Conservation (phyloP, 2,797 vertebrate species). For the Steatocranus sp. region DNA sequence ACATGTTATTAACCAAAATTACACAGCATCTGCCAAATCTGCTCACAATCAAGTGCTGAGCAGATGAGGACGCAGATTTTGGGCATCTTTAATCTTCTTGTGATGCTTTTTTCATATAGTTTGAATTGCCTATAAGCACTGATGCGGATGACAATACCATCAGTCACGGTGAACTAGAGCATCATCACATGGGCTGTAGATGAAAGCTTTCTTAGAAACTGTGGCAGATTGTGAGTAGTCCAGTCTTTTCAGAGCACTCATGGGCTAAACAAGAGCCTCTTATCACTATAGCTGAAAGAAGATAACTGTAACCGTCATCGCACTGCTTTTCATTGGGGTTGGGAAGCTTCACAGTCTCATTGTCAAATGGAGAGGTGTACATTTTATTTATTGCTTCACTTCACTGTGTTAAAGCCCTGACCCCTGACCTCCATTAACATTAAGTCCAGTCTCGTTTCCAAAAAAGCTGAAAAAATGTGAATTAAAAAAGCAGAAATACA, state of each 20-base stretch:
- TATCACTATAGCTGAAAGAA: not conserved
- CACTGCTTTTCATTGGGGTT: not conserved
- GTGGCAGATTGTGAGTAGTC: not conserved
- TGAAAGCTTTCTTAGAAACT: not conserved
- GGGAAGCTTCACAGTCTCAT: not conserved
- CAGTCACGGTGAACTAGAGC: not conserved
- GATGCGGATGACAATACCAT: not conserved
- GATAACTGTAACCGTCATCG: fast-evolving
- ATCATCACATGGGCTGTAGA: not conserved
- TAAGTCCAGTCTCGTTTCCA: not conserved
- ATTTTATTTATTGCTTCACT: not conserved
- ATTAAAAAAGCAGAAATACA: not conserved
- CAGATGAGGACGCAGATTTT: not conserved
- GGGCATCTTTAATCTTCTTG: not conserved
- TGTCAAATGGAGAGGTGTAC: not conserved
- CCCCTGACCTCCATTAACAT: not conserved
- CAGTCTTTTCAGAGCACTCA: not conserved
- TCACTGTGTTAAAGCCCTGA: not conserved
- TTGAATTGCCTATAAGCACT: not conserved
- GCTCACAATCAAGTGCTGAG: not conserved
- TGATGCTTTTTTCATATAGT: not conserved
- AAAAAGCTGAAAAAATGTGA: not conserved
- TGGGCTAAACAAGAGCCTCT: not conserved
- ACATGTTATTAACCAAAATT: not conserved
- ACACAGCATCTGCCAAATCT: not conserved